Evolutionary conservation across 1,140 invertebrate genomes (phyloP).

Genomic region (Druon quercuslanigerum): DNA sequence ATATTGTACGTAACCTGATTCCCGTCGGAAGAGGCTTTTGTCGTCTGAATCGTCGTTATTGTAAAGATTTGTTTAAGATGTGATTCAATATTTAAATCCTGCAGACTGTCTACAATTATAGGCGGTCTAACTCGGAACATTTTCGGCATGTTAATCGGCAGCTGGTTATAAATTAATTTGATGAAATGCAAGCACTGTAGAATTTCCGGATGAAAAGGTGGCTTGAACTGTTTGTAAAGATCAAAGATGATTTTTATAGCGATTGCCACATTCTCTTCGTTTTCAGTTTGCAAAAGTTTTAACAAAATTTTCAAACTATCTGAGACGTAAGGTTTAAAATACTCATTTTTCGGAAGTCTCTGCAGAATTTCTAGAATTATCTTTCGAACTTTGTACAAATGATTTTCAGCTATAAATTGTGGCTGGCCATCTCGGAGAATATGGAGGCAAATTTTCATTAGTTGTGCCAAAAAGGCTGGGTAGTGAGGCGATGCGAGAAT

Average conservation of each 20-base stretch:
- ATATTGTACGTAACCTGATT: conserved; percentile 90
- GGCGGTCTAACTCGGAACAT: conserved; percentile 93
- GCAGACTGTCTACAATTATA: conserved; percentile 90
- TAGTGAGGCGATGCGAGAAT: conserved; percentile 91
- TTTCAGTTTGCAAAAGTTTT: conserved; percentile 93
- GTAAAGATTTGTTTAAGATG: conserved; percentile 93
- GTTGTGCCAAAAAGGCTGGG: conserved; percentile 90
- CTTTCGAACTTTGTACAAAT: conserved; percentile 93
- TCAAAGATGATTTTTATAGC: conserved; percentile 97
- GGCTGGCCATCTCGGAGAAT: conserved; percentile 95
- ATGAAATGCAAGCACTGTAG: conserved; percentile 95
- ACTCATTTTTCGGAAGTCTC: conserved; percentile 92
- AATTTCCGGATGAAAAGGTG: conserved; percentile 92
- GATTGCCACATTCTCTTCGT: conserved; percentile 98
- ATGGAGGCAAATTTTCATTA: conserved; percentile 93
- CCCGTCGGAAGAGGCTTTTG: conserved; percentile 89
- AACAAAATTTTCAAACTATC: conserved; percentile 92
- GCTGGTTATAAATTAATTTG: conserved; percentile 93
- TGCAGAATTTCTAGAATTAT: conserved; percentile 96
- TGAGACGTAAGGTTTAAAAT: conserved; percentile 90
- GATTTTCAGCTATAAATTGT: conserved; percentile 96
- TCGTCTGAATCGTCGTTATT: conserved; percentile 90
- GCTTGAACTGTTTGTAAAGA: conserved; percentile 96
- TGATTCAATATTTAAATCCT: conserved; percentile 91
- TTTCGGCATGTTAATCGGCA: conserved; percentile 93